Conservation (phyloP, 2,888 invertebrate genomes). For the Drepana falcataria region DNA sequence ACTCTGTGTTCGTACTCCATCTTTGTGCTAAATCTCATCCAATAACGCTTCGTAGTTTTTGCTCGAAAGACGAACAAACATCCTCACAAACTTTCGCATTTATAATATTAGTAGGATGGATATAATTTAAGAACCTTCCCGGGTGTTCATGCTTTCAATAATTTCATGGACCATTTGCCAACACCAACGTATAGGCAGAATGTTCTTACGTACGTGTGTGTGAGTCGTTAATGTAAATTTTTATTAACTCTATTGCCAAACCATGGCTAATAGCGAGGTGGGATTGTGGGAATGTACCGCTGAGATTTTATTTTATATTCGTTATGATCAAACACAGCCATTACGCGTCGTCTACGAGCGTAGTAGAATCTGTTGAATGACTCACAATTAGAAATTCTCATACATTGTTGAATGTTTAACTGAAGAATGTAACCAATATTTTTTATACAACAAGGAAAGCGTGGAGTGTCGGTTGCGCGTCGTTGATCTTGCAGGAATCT, state of each 20-base stretch:
- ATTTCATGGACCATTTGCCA: slow-evolving; percentile 38
- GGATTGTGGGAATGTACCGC: slow-evolving; percentile 29
- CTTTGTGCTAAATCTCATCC: too few species aligned
- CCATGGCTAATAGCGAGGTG: slow-evolving; percentile 31
- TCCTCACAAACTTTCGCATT: too few species aligned
- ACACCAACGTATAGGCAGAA: slow-evolving; percentile 33
- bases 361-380: not conserved
- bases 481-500: too few species aligned
- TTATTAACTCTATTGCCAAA: slow-evolving; percentile 37
- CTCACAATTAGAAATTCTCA: not conserved
- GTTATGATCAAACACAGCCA: slow-evolving; percentile 1
- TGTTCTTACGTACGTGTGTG: slow-evolving; percentile 31
- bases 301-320: slow-evolving; percentile 2
- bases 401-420: slow-evolving; percentile 10
- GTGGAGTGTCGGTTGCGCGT: too few species aligned
- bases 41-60: too few species aligned
- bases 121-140: slow-evolving; percentile 16
- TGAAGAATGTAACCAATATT: not conserved
- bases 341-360: not conserved
- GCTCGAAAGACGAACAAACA: too few species aligned
- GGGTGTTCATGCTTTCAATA: slow-evolving; percentile 27
- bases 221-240: slow-evolving; percentile 37
- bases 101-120: slow-evolving; percentile 7
- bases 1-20: too few species aligned
- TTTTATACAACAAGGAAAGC: too few species aligned